phyloP scores from a whole-genome alignment of 1,140 invertebrate species.

The Magallana angulata region DNA sequence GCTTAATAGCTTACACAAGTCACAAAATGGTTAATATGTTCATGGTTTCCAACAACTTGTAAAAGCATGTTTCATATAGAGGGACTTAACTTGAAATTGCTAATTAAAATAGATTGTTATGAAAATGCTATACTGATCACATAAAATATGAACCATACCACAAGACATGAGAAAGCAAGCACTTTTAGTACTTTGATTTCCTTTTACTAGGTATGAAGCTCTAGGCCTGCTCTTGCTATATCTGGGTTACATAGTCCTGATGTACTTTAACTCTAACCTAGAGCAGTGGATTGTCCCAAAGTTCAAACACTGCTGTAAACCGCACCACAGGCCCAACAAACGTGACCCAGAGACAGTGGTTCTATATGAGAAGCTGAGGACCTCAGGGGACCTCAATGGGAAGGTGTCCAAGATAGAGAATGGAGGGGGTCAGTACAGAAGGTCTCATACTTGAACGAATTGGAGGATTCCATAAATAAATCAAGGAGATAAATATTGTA shows the following conservation, averaged over 20 bases:
- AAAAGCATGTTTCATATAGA: too few relatives aligned
- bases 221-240: constrained; percentile 74
- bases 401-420: not conserved
- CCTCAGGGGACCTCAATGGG: constrained; percentile 50
- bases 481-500: too few relatives aligned
- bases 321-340: not conserved
- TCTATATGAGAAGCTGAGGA: constrained; percentile 67
- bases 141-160: too few relatives aligned
- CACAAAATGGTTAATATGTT: too few relatives aligned
- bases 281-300: constrained; percentile 69
- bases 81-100: too few relatives aligned
- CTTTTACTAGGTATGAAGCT: constrained; percentile 76
- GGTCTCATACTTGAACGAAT: too few relatives aligned
- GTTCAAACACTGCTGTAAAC: constrained; percentile 58
- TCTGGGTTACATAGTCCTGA: constrained; percentile 75
- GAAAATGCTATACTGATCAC: too few relatives aligned
- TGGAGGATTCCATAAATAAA: too few relatives aligned
- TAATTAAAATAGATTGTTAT: too few relatives aligned
- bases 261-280: constrained; percentile 76
- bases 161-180: too few relatives aligned
- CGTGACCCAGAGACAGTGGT: constrained; percentile 57
- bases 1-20: too few relatives aligned
- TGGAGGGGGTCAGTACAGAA: not conserved
- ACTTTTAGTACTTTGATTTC: not conserved
- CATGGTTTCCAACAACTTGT: too few relatives aligned